phyloP scores from a whole-genome alignment of 2,797 vertebrate genomes.

The Centroberyx gerrardi region DNA sequence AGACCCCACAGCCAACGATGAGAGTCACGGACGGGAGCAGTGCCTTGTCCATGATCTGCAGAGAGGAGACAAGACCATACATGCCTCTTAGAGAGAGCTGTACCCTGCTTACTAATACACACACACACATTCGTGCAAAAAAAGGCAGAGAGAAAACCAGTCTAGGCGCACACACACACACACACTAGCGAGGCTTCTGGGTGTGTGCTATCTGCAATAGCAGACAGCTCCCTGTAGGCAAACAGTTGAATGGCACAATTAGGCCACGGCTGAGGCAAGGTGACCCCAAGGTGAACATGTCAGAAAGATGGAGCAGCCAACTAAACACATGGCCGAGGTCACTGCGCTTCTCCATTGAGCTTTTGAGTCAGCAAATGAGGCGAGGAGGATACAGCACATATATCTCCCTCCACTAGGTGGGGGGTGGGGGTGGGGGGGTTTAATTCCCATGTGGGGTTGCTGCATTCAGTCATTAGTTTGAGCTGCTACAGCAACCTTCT shows the following conservation, averaged over 20 bases:
- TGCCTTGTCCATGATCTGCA: slow-evolving; percentile 95
- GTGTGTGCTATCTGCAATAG: slow-evolving; percentile 71
- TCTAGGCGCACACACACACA: slow-evolving; percentile 18
- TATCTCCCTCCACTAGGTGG: slow-evolving; percentile 42
- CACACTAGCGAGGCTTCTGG: slow-evolving; percentile 36
- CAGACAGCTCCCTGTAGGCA: slow-evolving; percentile 79
- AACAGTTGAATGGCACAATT: slow-evolving; percentile 84
- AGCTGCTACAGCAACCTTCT: slow-evolving; percentile 41
- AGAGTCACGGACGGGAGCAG: slow-evolving; percentile 96
- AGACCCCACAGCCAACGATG: slow-evolving; percentile 99
- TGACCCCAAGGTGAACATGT: slow-evolving; percentile 85
- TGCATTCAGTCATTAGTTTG: slow-evolving; percentile 52
- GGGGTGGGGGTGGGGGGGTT: slow-evolving; percentile 6
- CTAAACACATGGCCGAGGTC: slow-evolving; percentile 69
- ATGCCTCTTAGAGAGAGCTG: slow-evolving; percentile 58
- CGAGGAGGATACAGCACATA: slow-evolving; percentile 59
- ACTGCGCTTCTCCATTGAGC: slow-evolving; percentile 55
- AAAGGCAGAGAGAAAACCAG: slow-evolving; percentile 23
- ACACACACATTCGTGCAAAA: slow-evolving; percentile 37
- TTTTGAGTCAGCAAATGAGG: slow-evolving; percentile 76
- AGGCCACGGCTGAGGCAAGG: slow-evolving; percentile 85
- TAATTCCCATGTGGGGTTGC: slow-evolving; percentile 28
- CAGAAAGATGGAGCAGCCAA: slow-evolving; percentile 77
- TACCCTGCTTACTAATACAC: slow-evolving; percentile 39
- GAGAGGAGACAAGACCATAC: slow-evolving; percentile 66